These are phyloP conservation scores for Platichthys flesus DNA, from an alignment of 2,113 vertebrate genomes.

Conservation along the genomic window DNA sequence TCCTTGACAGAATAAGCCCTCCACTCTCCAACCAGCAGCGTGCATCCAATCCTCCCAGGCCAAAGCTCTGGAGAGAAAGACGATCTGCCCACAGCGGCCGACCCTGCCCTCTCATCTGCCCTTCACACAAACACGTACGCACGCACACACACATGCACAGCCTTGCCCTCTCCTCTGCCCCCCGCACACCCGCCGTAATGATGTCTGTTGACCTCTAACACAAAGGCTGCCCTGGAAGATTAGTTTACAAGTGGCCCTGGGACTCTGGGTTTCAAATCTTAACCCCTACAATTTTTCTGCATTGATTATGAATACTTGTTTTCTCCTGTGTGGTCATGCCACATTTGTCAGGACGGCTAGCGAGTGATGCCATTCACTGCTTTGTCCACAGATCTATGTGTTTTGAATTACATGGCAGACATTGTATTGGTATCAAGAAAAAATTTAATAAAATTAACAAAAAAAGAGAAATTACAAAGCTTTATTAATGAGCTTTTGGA, in stretches of 20 bases:
- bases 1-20: not conserved
- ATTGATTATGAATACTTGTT: slow-evolving; percentile 64
- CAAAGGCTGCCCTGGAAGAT: slow-evolving; percentile 75
- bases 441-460: too few species aligned
- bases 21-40: slow-evolving; percentile 37
- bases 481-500: not conserved
- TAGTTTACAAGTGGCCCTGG: slow-evolving; percentile 79
- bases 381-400: not conserved
- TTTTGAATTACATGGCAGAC: not conserved
- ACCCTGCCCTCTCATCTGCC: slow-evolving; percentile 78
- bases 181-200: slow-evolving; percentile 73
- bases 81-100: slow-evolving; percentile 75
- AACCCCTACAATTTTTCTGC: slow-evolving; percentile 64
- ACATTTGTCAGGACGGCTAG: slow-evolving; percentile 12
- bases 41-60: slow-evolving; percentile 59
- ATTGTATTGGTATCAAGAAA: too few species aligned
- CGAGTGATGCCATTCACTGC: slow-evolving; percentile 1
- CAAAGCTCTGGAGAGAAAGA: slow-evolving; percentile 79
- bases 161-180: slow-evolving; percentile 74
- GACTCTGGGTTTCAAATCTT: slow-evolving; percentile 68
- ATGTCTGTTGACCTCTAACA: slow-evolving; percentile 83
- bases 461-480: not conserved
- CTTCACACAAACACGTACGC: slow-evolving; percentile 71
- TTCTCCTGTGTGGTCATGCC: slow-evolving; percentile 25
- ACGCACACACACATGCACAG: slow-evolving; percentile 39